These are phyloP conservation scores for Ischnura elegans DNA, from an alignment of 2,888 invertebrate species.

Conservation along the genomic window DNA sequence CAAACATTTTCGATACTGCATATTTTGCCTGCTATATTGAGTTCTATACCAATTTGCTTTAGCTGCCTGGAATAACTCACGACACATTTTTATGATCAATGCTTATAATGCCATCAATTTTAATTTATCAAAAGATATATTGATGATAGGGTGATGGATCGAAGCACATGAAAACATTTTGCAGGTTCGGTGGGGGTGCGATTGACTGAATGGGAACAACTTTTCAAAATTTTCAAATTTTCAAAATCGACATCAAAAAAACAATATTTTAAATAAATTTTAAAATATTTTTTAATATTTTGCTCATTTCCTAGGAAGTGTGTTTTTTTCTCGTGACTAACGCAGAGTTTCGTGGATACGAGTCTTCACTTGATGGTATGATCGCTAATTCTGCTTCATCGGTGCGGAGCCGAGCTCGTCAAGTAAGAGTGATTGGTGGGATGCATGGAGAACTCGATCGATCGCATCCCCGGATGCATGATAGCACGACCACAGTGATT, in stretches of 20 bases:
- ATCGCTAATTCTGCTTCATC: not conserved
- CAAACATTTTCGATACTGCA: not conserved
- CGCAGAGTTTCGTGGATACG: not conserved
- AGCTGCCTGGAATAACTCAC: not conserved
- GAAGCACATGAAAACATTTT: not conserved
- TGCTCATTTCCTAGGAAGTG: too few species aligned
- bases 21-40: not conserved
- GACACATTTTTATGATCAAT: not conserved
- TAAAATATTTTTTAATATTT: too few species aligned
- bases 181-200: too few species aligned
- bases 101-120: not conserved
- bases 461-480: not conserved
- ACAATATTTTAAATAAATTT: too few species aligned
- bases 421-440: not conserved
- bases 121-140: conserved; percentile 26
- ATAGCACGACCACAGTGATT: not conserved
- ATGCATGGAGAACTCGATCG: not conserved
- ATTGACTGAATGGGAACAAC: too few species aligned
- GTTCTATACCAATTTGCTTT: not conserved
- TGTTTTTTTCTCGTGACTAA: too few species aligned
- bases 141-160: not conserved
- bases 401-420: not conserved
- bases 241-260: too few species aligned
- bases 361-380: not conserved
- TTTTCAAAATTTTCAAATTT: too few species aligned